phyloP scores from a whole-genome alignment of 2,888 invertebrate species.

The Amphipyra tragopoginis region DNA sequence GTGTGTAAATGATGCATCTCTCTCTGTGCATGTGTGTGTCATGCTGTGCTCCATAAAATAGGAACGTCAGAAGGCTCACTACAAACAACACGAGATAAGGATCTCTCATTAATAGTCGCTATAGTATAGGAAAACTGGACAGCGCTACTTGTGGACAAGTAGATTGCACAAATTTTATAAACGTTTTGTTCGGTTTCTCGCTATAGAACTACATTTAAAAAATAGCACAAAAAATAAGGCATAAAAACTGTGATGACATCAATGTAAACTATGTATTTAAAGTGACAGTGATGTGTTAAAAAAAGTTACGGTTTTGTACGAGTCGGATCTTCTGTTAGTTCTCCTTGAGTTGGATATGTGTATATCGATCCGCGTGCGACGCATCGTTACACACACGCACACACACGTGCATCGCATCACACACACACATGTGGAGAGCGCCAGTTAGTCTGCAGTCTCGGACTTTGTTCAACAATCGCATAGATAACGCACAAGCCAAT shows the following conservation, averaged over 20 bases:
- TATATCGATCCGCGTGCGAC: constrained; percentile 42
- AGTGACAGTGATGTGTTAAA: too few species aligned
- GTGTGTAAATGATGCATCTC: neutral
- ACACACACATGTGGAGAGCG: constrained; percentile 9
- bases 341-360: too few species aligned
- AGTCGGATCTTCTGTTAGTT: too few species aligned
- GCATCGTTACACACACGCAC: constrained; percentile 20
- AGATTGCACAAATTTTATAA: neutral
- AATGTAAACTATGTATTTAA: too few species aligned
- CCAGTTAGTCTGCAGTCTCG: constrained; percentile 28
- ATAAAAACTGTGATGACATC: too few species aligned
- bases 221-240: too few species aligned
- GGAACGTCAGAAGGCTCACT: neutral
- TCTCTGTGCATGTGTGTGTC: neutral
- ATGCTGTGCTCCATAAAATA: neutral
- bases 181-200: too few species aligned
- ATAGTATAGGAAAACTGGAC: too few species aligned
- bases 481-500: neutral
- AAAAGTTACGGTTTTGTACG: too few species aligned
- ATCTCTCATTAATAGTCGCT: too few species aligned
- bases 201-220: too few species aligned
- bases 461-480: neutral
- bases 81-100: neutral
- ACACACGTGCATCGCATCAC: neutral
- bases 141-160: too few species aligned